These are phyloP conservation scores for Haplochromis vanheusdeni DNA, from an alignment of 2,113 vertebrate genomes.

Conservation along the genomic window DNA sequence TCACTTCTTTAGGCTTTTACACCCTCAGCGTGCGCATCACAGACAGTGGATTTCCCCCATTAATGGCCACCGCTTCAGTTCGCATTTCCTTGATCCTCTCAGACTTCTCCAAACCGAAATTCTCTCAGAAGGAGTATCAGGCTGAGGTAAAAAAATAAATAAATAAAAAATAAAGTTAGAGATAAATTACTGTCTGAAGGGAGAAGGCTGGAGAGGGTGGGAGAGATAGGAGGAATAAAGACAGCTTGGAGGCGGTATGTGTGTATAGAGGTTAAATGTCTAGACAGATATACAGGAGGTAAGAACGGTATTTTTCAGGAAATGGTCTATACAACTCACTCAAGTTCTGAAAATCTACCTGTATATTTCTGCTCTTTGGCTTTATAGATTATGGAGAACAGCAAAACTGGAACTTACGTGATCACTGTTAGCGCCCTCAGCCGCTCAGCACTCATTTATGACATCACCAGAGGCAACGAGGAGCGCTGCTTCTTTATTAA, in stretches of 20 bases:
- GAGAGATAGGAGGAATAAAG: not conserved
- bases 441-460: conserved; percentile 83
- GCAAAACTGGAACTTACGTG: conserved; percentile 81
- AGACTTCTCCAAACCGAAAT: conserved; percentile 87
- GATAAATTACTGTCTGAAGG: not conserved
- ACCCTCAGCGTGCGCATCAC: conserved; percentile 84
- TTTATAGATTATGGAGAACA: conserved; percentile 80
- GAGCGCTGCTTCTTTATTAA: conserved; percentile 83
- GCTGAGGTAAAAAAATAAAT: conserved; percentile 70
- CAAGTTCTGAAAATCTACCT: not conserved
- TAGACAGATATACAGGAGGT: not conserved
- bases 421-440: conserved; percentile 83
- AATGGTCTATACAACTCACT: not conserved
- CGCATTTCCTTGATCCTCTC: conserved; percentile 86
- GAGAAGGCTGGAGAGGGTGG: not conserved
- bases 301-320: not conserved
- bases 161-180: not conserved
- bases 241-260: not conserved
- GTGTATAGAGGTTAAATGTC: not conserved
- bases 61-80: conserved; percentile 84
- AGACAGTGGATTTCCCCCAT: conserved; percentile 83
- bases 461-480: conserved; percentile 81
- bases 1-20: conserved; percentile 81
- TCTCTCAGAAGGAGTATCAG: conserved; percentile 84
- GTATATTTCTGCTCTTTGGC: not conserved